Base-by-base conservation (phyloP, 2,888 invertebrate species). In the Trachelus troglodyta region DNA sequence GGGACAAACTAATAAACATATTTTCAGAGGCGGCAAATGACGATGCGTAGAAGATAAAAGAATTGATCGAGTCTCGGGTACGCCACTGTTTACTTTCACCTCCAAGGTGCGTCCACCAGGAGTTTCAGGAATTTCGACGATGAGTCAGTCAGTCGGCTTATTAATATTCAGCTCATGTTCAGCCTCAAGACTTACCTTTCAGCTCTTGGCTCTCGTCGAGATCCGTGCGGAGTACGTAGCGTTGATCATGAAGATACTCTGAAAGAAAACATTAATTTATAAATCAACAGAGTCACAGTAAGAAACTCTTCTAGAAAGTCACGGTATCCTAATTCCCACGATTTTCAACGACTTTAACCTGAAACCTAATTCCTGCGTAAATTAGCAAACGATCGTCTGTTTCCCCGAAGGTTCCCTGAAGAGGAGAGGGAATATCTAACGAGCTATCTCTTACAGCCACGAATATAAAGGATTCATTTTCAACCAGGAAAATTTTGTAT, bases 181-280 rank as follows among this genome's bases (percentile, higher is more conserved):
- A 23, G 40, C 9, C 40, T 56, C 9, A 85, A 74, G 80, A 83
- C 87, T 88, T 83, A 89, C 89, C 87, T 86, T 81, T 84, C 75
- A 88, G 82, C 77, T 84, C 83, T 11, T 82, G 83, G 79, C 87
- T 86, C 12, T 80, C 80, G 34, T 80, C 79, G 37, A 87, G 77
- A 71, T 89, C 89, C 77, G 83, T 76, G 56, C 87, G 86, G 15
- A 88, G 86, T 31, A 93, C 90, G 85, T 93, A 94, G 83, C 93
- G 91, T 85, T 92, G 90, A 85, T 93, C 93, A 77, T 93, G 90
- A 11, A 94, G 91, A 82, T 93, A 94, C 40, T 92, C 94, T 94
- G 92, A 80, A 92, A 93, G 81, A 79, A 82, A 12, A 35, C 79
- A 80, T 76, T 40, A 56, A 23, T 56, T 15, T 56, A 56, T 56